Percentiles rank a stretch among this genome's conserved stretches.
These are phyloP conservation scores for Helleia helle DNA, from an alignment of 2,888 invertebrate genomes.

Conservation along the genomic window DNA sequence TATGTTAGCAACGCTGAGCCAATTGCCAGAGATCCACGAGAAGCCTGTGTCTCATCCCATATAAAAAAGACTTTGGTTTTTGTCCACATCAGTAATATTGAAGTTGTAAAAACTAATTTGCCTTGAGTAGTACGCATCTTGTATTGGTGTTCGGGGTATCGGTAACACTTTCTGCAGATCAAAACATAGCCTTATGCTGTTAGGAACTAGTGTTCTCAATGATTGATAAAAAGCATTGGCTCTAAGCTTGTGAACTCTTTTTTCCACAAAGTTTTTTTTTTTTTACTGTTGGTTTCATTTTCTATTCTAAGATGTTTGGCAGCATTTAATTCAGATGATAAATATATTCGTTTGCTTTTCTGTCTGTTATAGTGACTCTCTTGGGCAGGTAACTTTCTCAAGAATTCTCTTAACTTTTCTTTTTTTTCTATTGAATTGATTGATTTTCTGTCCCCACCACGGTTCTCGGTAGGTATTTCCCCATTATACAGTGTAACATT, in stretches of 20 bases:
- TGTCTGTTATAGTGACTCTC: background rate
- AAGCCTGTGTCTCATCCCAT: constrained; percentile 24
- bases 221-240: constrained; percentile 16
- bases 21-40: constrained; percentile 14
- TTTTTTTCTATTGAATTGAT: background rate
- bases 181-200: constrained; percentile 12
- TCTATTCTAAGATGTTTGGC: constrained; percentile 9
- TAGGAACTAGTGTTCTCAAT: constrained; percentile 10
- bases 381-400: background rate
- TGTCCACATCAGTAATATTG: constrained; percentile 23
- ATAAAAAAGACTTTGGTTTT: constrained; percentile 21
- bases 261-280: constrained; percentile 13
- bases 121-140: constrained; percentile 14
- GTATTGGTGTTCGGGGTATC: constrained; percentile 13
- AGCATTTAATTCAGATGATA: constrained; percentile 5
- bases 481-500: background rate
- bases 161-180: constrained; percentile 14
- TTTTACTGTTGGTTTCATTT: constrained; percentile 16
- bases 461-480: background rate
- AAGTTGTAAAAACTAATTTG: constrained; percentile 18
- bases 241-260: constrained; percentile 15
- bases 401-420: background rate
- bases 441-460: background rate
- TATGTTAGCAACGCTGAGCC: constrained; percentile 12
- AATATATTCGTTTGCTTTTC: constrained; percentile 8